Base-by-base conservation (phyloP, 1,140 invertebrate genomes). In the Meloidogyne exigua region DNA sequence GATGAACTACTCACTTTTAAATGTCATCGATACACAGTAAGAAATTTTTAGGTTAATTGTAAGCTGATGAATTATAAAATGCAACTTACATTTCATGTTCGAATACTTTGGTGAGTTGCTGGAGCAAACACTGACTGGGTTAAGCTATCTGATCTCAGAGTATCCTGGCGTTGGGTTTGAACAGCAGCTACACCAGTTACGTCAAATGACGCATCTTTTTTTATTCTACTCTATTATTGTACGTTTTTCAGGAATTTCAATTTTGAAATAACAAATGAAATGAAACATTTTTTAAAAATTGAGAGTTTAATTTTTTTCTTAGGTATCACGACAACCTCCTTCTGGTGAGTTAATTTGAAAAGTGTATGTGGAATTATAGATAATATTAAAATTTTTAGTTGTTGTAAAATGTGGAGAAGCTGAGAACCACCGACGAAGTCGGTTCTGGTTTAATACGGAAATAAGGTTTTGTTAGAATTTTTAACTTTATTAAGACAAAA, bases 391-490 rank as follows among this genome's bases (percentile, higher is more conserved):
- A 81, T 49, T 86, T 23, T 73, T 83, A 28, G 85, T 87, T 21
- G 83, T 87, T 25, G 85, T 87, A 21, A 87, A 87, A 76, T 87
- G 85, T 73, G 85, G 85, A 49, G 85, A 87, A 62, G 85, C 85
- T 23, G 86, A 87, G 67, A 87, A 87, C 65, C 86, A 87, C 69
- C 63, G 85, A 77, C 67, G 85, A 63, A 82, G 79, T 71, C 75
- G 85, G 39, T 86, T 87, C 70, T 87, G 85, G 85, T 87, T 87
- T 64, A 87, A 87, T 44, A 87, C 86, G 0, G 85, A 87, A 70
- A 85, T 87, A 25, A 74, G 85, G 84, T 87, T 57, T 21, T 57
- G 18, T 57, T n/a, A 7, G 5, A n/a, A n/a, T 57, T 57, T 57
- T 57, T 10, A 7, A 4, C 5, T 26, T 32, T n/a, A 18, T 32